A percentile compares a stretch with the other conserved stretches of the same genome.
These are phyloP conservation scores for Emys orbicularis DNA, from an alignment of 2,797 vertebrate genomes.

Conservation along the genomic window DNA sequence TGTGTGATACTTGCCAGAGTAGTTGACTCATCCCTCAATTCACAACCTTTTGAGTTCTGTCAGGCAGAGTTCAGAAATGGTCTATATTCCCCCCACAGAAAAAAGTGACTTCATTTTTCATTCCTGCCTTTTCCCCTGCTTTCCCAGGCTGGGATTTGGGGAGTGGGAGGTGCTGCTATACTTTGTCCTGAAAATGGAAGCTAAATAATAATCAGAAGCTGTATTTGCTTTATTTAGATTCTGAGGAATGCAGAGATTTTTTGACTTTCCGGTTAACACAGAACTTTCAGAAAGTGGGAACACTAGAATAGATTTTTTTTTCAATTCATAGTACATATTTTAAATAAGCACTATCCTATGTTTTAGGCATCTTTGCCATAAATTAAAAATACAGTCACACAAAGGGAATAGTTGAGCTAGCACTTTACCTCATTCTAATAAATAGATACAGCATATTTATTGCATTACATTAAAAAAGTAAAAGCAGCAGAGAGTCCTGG, in stretches of 20 bases:
- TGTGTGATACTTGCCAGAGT: constrained; percentile 1
- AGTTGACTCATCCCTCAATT: constrained; percentile 54
- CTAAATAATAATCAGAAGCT: not conserved
- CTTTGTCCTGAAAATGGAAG: not conserved
- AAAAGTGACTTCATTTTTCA: not conserved
- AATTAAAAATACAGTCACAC: not conserved
- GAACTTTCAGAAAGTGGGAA: no score
- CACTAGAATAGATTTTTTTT: no score
- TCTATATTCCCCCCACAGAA: constrained; percentile 16
- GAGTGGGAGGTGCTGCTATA: not conserved
- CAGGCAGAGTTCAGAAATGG: not conserved
- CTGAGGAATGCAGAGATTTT: not conserved
- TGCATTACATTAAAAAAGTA: not conserved
- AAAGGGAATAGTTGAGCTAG: not conserved
- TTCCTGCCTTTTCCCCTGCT: not conserved
- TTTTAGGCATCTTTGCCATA: not conserved
- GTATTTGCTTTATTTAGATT: not conserved
- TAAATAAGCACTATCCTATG: no score
- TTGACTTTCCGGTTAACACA: not conserved
- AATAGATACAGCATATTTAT: not conserved
- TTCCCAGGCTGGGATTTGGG: not conserved
- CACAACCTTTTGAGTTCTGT: not conserved
- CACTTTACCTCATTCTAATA: not conserved
- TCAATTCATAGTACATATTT: no score
- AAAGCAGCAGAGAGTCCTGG: no score